Evolutionary conservation across 2,797 vertebrate genomes (phyloP).

Genomic region (Gymnoscopelus microlampas): DNA sequence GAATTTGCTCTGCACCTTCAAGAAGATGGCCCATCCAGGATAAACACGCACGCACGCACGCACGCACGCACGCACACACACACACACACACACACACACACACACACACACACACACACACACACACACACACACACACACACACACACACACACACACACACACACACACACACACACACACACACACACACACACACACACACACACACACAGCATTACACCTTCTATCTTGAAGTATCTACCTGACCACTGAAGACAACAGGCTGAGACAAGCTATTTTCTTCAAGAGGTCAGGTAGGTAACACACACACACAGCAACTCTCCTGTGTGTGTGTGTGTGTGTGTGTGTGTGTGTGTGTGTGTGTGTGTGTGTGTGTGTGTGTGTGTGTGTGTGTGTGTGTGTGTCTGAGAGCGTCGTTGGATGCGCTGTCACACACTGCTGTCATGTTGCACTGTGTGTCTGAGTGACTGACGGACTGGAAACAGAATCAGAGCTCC

Average conservation of each 20-base stretch:
- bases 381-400: constrained; percentile 1
- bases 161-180: background rate
- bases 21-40: no score
- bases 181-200: background rate
- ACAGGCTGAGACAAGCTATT: constrained; percentile 50
- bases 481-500: constrained; percentile 36
- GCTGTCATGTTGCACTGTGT: constrained; percentile 57
- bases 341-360: background rate
- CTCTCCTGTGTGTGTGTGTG: background rate
- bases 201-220: background rate
- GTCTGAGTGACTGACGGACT: constrained; percentile 62
- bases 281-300: constrained; percentile 64
- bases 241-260: constrained; percentile 37
- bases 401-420: constrained; percentile 43
- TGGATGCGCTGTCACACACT: constrained; percentile 67
- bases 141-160: background rate
- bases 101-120: background rate
- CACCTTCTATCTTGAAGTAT: constrained; percentile 32
- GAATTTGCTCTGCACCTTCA: no score
- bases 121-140: no score
- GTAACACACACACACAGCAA: constrained; percentile 22
- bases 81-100: background rate
- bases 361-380: constrained; percentile 8
- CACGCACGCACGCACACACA: background rate
- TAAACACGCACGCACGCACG: no score